Evolutionary conservation across 1,140 invertebrate species (phyloP).

Genomic region (Neodiprion pinetum): DNA sequence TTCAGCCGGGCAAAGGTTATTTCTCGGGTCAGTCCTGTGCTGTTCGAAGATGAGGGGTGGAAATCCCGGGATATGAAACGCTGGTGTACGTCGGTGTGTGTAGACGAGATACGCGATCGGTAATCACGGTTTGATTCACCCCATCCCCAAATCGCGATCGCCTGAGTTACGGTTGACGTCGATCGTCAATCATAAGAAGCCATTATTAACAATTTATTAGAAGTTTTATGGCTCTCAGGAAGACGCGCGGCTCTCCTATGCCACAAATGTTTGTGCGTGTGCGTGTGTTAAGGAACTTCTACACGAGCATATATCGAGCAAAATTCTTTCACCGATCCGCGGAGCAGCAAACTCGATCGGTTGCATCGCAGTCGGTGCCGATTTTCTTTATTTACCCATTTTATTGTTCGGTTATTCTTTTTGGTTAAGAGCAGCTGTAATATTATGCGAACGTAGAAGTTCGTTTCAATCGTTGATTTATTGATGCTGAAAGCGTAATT

Average conservation of each 20-base stretch:
- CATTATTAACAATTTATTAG: conserved; percentile 8
- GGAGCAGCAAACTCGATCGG: not conserved
- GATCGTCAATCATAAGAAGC: conserved; percentile 24
- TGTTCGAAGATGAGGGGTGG: not conserved
- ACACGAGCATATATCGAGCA: too few species aligned
- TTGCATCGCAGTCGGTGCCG: not conserved
- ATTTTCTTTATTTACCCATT: not conserved
- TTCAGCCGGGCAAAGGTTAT: not conserved
- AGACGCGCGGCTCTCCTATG: not conserved
- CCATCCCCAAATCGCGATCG: not conserved
- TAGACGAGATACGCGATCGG: conserved; percentile 2
- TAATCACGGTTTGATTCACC: conserved; percentile 26
- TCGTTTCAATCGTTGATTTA: not conserved
- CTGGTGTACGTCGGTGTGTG: too few species aligned
- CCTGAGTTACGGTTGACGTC: conserved; percentile 26
- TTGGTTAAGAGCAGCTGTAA: too few species aligned
- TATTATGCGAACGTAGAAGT: not conserved
- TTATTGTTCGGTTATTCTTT: too few species aligned
- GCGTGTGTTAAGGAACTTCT: too few species aligned
- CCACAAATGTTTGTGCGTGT: too few species aligned
- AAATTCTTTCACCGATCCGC: not conserved
- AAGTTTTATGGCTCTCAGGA: not conserved
- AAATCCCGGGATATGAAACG: not conserved
- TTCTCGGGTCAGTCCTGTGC: not conserved
- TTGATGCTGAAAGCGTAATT: not conserved